Evolutionary conservation across 2,888 invertebrate species (phyloP).

Genomic region (Dysmachus trigonus): DNA sequence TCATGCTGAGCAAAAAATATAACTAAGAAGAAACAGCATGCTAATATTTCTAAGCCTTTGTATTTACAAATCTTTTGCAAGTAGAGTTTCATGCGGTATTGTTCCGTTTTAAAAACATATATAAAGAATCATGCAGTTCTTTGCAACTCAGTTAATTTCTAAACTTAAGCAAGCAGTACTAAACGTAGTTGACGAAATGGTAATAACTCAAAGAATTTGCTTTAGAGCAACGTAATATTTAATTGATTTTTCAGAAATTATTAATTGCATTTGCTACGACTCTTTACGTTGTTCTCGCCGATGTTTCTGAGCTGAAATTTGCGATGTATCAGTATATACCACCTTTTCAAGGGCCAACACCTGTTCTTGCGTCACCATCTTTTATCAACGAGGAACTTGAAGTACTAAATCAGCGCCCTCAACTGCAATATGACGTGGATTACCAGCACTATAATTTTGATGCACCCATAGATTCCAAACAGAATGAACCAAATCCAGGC

Average conservation of each 20-base stretch:
- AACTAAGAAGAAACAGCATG: neutral
- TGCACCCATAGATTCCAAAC: neutral
- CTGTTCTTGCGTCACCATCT: neutral
- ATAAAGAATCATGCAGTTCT: neutral
- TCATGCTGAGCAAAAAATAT: neutral
- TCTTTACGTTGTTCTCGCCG: neutral
- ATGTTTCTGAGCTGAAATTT: conserved; percentile 5
- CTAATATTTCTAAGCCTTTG: neutral
- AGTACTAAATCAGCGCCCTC: neutral
- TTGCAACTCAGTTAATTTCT: neutral
- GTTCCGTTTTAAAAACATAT: neutral
- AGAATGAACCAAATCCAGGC: neutral
- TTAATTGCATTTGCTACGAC: neutral
- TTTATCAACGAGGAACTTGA: neutral
- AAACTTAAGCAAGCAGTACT: neutral
- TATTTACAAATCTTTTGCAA: neutral
- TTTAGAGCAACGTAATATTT: neutral
- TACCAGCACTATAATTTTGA: neutral
- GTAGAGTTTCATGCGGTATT: neutral
- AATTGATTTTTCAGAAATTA: neutral
- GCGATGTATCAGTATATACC: conserved; percentile 5
- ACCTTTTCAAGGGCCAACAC: neutral
- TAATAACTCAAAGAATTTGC: neutral
- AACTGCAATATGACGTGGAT: neutral
- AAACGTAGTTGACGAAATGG: neutral